Base-by-base conservation (phyloP, 2,888 invertebrate genomes). In the Kuschelorhynchus macadamiae region DNA sequence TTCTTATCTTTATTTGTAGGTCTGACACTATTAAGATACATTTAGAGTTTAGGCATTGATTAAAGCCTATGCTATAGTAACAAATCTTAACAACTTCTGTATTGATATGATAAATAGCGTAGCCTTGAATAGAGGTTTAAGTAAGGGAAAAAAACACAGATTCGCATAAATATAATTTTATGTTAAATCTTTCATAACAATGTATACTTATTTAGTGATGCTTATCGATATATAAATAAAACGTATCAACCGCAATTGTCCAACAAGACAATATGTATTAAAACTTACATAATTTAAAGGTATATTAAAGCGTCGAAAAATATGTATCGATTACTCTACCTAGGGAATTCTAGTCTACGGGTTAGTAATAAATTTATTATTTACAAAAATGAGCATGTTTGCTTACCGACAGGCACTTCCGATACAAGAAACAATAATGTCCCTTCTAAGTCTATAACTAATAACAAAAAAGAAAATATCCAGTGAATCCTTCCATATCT, bases 231-330 rank as follows among this genome's bases (percentile, higher is more conserved):
- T 75, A 75, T 76, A 76, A 76, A 76, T 76, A 76, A 76, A 75
- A 76, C 70, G 71, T 74, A 70, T 70, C 64, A 71, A 71, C 47
- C 46, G 52, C 53, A 46, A 53, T 53, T 39, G 42, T 42, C 46
- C 20, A 55, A 36, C 18, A 55, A 47, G 64, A 55, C 41, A 41
- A 16, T 32, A 41, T 21, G 42, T 67, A 67, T 73, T 75, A 74
- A 74, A 76, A 72, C 68, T 69, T 74, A 75, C 71, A 74, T 75
- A 70, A 56, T 72, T 64, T 74, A 71, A 56, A 49, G 73, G 68
- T 72, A 60, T 69, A 69, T 75, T 75, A 77, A 77, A 77, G 77
- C 77, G 74, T 76, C 75, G 71, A 76, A 75, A 76, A 75, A 74
- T 66, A 70, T 67, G 73, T 72, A 71, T 67, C 66, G 65, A 67